A percentile compares a stretch with the other conserved stretches of the same genome.
Evolutionary conservation across 2,888 invertebrate genomes (phyloP).

Genomic region (Sphecodes monilicornis): DNA sequence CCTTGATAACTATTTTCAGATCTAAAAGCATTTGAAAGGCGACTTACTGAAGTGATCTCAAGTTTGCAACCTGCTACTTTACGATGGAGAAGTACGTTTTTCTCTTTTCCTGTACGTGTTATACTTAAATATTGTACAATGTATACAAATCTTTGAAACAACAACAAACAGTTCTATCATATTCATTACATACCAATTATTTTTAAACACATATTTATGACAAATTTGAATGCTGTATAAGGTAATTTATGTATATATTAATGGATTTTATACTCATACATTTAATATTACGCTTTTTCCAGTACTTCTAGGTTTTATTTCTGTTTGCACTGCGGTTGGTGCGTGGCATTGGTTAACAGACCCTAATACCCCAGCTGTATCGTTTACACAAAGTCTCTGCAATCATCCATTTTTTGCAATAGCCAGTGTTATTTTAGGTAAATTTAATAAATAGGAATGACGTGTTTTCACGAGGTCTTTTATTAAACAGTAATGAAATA

Average conservation of each 20-base stretch:
- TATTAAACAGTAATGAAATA: neutral
- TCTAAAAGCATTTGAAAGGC: slow-evolving; percentile 98
- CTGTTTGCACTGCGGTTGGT: slow-evolving; percentile 96
- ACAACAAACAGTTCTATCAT: slow-evolving; percentile 1
- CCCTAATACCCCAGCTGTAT: slow-evolving; percentile 95
- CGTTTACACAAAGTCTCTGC: slow-evolving; percentile 95
- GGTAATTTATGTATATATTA: slow-evolving; percentile 6
- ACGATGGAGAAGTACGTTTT: slow-evolving; percentile 95
- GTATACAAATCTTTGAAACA: slow-evolving; percentile 1
- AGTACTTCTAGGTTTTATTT: slow-evolving; percentile 95
- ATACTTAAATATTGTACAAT: slow-evolving; percentile 4
- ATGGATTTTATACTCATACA: neutral
- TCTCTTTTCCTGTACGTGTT: slow-evolving; percentile 29
- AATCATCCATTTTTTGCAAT: slow-evolving; percentile 98
- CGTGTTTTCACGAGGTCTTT: neutral
- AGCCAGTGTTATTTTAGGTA: slow-evolving; percentile 93
- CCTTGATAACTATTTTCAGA: slow-evolving; percentile 87
- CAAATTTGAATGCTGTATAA: neutral
- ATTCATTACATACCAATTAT: neutral
- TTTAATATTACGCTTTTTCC: slow-evolving; percentile 71
- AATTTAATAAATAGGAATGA: slow-evolving; percentile 73
- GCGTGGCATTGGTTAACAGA: slow-evolving; percentile 99
- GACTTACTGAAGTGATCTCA: slow-evolving; percentile 98
- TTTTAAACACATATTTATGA: neutral
- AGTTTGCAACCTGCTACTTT: slow-evolving; percentile 97